Base-by-base conservation (phyloP, 2,888 invertebrate genomes). In the Patella depressa region DNA sequence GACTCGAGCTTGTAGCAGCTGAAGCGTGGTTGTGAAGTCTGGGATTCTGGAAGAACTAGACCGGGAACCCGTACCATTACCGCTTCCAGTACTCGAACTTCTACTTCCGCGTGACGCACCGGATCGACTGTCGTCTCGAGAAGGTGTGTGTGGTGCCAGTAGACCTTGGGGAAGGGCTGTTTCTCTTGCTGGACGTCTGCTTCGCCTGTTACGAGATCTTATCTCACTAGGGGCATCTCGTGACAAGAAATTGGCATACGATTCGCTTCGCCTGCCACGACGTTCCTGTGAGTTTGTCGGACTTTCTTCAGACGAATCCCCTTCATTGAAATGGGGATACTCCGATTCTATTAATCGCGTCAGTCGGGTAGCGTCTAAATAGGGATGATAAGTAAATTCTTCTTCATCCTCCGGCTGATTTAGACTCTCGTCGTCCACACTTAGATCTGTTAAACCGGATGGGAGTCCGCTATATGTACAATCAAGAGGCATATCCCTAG, bases 341-440 rank as follows among this genome's bases (percentile, higher is more conserved):
- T 65, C 65, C 5, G 65, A 24, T 65, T 65, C 65, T 11, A 65
- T 65, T 24, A 65, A 14, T 14, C 65, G 65, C 14, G 65, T 65
- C 12, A 65, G 65, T 65, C 65, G 19, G 11, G 11, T 65, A 24
- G 65, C 65, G 24, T 65, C 65, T 24, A 65, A 12, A 19, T 24
- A 24, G 19, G 65, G 65, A 24, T 65, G 24, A 65, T 24, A 24
- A 9, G 65, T 24, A 11, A 65, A 24, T 19, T 24, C 65, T 14
- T 65, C 65, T 11, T 65, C 65, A 19, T 65, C 65, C 11, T n/a
- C 65, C 34, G 76, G 78, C 53, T 80, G 72, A 4, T 69, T 73
- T 15, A 75, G 70, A 34, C 80, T 78, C 24, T 79, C 77, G 29
- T 77, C 81, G 53, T 79, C 81, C 80, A 74, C 82, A 71, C 15